phyloP scores from a whole-genome alignment of 2,113 vertebrate genomes.

The Eclectus roratus region DNA sequence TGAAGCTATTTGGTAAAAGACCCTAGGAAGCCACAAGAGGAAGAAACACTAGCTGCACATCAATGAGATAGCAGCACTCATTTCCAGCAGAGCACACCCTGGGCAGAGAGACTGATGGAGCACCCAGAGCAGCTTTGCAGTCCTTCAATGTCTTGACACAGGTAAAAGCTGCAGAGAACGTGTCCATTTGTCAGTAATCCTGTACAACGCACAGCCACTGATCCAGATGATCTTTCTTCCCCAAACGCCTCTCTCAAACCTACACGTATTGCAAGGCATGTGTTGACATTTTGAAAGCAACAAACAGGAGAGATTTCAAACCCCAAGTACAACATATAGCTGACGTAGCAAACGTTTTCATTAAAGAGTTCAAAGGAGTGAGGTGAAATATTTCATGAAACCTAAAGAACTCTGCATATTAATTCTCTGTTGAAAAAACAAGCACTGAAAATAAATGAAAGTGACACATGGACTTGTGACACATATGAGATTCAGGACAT shows the following conservation, averaged over 20 bases:
- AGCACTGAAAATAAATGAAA: neutral
- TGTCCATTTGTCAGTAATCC: rapidly evolving
- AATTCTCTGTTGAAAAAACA: neutral
- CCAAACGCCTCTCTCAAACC: neutral
- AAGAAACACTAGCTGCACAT: neutral
- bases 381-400: neutral
- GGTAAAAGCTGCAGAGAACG: rapidly evolving
- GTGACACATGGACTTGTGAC: neutral
- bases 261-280: rapidly evolving
- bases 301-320: neutral
- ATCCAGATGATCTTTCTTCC: rapidly evolving
- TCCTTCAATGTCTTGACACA: rapidly evolving
- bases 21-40: rapidly evolving
- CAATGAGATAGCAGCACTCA: neutral
- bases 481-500: neutral
- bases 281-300: no score
- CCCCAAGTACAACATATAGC: rapidly evolving
- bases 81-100: neutral
- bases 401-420: neutral
- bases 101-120: neutral
- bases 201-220: rapidly evolving
- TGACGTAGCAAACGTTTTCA: neutral
- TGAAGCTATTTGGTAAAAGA: neutral
- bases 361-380: neutral
- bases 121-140: neutral